Conservation (phyloP, 2,113 vertebrate genomes). For the Collichthys lucidus region DNA sequence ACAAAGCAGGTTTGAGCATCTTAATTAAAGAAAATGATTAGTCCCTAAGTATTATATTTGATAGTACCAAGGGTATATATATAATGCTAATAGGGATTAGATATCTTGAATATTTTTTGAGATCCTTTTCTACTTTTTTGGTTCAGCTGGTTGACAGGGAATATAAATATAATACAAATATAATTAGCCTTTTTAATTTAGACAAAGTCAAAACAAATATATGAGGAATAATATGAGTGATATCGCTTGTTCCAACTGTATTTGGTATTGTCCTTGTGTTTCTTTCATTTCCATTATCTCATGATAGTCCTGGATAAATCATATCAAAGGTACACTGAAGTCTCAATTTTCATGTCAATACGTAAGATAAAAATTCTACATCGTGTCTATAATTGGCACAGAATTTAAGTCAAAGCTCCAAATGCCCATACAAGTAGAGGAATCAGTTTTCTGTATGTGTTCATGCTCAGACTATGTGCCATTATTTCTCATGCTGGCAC, state of each 20-base stretch:
- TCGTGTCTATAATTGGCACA: slow-evolving; percentile 25
- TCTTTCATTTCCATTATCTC: slow-evolving; percentile 10
- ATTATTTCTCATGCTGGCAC: slow-evolving; percentile 63
- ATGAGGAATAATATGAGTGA: neutral
- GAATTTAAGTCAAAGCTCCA: slow-evolving; percentile 18
- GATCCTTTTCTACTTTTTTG: neutral
- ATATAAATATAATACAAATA: neutral
- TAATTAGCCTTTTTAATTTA: slow-evolving; percentile 1
- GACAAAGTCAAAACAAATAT: slow-evolving; percentile 1
- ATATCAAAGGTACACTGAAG: slow-evolving; percentile 5
- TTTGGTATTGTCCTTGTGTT: neutral
- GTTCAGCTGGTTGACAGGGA: too few relatives aligned
- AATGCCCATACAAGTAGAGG: slow-evolving; percentile 28
- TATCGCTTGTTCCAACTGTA: neutral
- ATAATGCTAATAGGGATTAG: neutral
- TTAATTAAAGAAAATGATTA: slow-evolving; percentile 12
- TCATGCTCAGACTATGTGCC: slow-evolving; percentile 25
- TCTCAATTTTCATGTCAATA: slow-evolving; percentile 16
- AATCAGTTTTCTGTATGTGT: slow-evolving; percentile 42
- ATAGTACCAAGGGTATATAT: neutral
- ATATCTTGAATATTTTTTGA: too few relatives aligned
- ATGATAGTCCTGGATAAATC: slow-evolving; percentile 9
- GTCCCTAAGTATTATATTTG: neutral
- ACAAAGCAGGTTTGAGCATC: slow-evolving; percentile 6
- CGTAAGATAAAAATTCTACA: slow-evolving; percentile 10